Percentiles rank a stretch among this genome's conserved stretches.
Conservation (phyloP, 2,113 vertebrate genomes). For the Cyprinodon tularosa region DNA sequence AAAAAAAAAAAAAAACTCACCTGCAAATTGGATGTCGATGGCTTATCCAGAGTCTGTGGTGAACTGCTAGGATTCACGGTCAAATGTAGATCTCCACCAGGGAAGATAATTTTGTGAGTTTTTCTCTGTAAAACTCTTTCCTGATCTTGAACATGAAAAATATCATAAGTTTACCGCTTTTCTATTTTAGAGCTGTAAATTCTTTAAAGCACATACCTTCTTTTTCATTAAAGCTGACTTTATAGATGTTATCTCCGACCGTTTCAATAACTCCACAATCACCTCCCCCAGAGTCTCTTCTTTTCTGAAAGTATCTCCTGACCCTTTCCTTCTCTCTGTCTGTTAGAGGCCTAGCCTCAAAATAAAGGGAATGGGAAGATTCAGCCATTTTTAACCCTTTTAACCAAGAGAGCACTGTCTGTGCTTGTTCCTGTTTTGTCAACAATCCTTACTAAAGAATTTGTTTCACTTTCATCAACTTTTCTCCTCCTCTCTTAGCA, state of each 20-base stretch:
- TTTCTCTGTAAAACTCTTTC: slow-evolving; percentile 57
- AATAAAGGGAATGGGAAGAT: slow-evolving; percentile 48
- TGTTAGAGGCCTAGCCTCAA: slow-evolving; percentile 50
- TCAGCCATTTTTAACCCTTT: slow-evolving; percentile 42
- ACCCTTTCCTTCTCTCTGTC: slow-evolving; percentile 43
- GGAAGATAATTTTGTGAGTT: slow-evolving; percentile 37
- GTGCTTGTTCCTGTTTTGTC: not conserved
- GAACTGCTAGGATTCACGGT: slow-evolving; percentile 3
- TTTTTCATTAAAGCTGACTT: slow-evolving; percentile 52
- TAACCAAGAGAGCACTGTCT: not conserved
- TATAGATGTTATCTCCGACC: slow-evolving; percentile 33
- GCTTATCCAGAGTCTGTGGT: not conserved
- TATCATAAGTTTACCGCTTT: not conserved
- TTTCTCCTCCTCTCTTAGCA: not conserved
- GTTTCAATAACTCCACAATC: slow-evolving; percentile 52
- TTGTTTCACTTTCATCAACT: slow-evolving; percentile 4
- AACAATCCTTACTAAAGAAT: not conserved
- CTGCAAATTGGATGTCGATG: not conserved
- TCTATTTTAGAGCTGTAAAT: no score
- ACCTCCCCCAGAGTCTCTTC: slow-evolving; percentile 62
- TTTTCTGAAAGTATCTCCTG: slow-evolving; percentile 56
- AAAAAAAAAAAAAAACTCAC: not conserved
- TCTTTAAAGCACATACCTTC: slow-evolving; percentile 36
- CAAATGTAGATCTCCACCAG: slow-evolving; percentile 5
- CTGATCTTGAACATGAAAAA: slow-evolving; percentile 39